Conservation (phyloP, 2,113 vertebrate genomes). For the Pelecanus crispus region DNA sequence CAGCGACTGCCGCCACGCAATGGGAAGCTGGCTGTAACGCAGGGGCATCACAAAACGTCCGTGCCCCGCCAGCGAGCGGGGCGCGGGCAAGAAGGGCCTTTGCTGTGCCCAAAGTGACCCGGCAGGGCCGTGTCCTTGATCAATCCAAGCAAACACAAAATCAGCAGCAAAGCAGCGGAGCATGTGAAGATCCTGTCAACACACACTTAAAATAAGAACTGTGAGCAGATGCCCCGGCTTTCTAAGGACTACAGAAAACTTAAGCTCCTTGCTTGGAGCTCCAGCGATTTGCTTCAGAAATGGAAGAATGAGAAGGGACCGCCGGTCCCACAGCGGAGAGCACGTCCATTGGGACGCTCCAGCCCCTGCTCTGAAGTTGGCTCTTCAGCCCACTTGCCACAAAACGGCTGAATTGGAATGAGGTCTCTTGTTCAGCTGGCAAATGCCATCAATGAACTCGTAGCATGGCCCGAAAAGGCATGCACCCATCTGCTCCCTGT, state of each 20-base stretch:
- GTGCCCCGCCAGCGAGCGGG: fast-evolving
- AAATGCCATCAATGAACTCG: not conserved
- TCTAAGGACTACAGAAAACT: not conserved
- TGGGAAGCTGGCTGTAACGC: not conserved
- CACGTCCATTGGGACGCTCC: not conserved
- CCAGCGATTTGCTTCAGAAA: not conserved
- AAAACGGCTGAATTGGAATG: fast-evolving
- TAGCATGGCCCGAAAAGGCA: not conserved
- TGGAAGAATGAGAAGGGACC: not conserved
- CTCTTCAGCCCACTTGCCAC: not conserved
- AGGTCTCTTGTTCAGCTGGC: not conserved
- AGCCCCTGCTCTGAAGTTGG: not conserved
- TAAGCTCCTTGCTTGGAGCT: not conserved
- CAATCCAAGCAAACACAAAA: not conserved
- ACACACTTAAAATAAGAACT: not conserved
- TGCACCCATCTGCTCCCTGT: not conserved
- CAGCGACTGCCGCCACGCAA: not conserved
- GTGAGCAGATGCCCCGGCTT: not conserved
- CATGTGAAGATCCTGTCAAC: not conserved
- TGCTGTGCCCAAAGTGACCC: fast-evolving
- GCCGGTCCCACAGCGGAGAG: fast-evolving
- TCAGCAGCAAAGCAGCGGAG: not conserved
- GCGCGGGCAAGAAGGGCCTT: not conserved
- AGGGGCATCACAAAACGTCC: fast-evolving
- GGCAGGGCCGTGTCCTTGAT: not conserved